phyloP scores from a whole-genome alignment of 2,797 vertebrate genomes.

The Gymnodraco acuticeps region DNA sequence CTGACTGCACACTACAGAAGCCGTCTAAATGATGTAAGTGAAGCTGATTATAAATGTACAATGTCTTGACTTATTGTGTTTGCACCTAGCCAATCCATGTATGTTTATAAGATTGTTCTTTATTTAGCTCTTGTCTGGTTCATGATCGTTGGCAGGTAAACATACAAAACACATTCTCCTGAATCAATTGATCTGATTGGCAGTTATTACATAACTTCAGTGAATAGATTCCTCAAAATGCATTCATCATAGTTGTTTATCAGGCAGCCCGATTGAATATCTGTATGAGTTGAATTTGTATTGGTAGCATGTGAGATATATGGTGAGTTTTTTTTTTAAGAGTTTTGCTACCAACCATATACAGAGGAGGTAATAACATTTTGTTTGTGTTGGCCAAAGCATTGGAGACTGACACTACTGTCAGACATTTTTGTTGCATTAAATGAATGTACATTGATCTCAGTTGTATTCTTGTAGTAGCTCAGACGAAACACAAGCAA shows the following conservation, averaged over 20 bases:
- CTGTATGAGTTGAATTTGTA: slow-evolving; percentile 21
- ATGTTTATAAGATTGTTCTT: neutral
- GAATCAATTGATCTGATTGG: slow-evolving; percentile 1
- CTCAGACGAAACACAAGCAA: too few species aligned
- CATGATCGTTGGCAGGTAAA: neutral
- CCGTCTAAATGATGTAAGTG: slow-evolving; percentile 13
- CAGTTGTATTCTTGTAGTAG: neutral
- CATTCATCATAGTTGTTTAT: slow-evolving; percentile 1
- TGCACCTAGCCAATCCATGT: neutral
- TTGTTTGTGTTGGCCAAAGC: neutral
- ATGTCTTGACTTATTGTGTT: slow-evolving; percentile 18
- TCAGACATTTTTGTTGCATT: neutral
- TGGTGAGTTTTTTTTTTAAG: slow-evolving; percentile 8
- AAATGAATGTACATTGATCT: neutral
- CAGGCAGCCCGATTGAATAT: neutral
- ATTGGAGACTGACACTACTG: neutral
- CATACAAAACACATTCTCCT: neutral
- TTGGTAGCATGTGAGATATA: neutral
- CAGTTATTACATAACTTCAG: slow-evolving; percentile 11
- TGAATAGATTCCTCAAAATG: slow-evolving; percentile 18
- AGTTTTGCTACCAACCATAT: neutral
- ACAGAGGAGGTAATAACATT: neutral
- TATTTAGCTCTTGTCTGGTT: slow-evolving; percentile 16
- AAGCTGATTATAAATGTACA: slow-evolving; percentile 6
- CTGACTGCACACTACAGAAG: neutral